These are phyloP conservation scores for Andrena flavipes DNA, from an alignment of 2,888 invertebrate species.

Conservation along the genomic window DNA sequence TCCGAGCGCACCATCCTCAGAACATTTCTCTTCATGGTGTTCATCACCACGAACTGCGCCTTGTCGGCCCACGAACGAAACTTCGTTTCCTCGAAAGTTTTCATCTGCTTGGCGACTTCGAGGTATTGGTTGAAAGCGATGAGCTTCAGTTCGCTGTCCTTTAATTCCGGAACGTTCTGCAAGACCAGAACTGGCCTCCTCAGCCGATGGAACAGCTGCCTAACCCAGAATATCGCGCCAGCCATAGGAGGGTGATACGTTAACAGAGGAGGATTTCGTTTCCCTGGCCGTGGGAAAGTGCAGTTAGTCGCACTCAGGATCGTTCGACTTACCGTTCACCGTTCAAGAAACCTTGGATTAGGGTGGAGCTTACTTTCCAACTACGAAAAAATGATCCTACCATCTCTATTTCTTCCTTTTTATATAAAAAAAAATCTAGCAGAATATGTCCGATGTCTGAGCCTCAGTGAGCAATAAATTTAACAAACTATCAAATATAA, in stretches of 20 bases:
- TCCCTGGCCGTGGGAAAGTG: slow-evolving; percentile 84
- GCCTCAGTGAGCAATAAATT: no score
- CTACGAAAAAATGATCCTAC: no score
- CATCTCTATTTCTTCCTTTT: no score
- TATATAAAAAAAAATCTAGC: no score
- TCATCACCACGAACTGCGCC: slow-evolving; percentile 88
- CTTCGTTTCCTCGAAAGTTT: slow-evolving; percentile 90
- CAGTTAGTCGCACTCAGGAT: not conserved
- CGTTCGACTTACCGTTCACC: not conserved
- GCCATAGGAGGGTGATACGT: slow-evolving; percentile 92
- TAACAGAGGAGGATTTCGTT: slow-evolving; percentile 89
- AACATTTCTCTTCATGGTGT: slow-evolving; percentile 89
- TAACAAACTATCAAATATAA: no score
- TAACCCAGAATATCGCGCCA: slow-evolving; percentile 94
- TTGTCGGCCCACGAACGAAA: slow-evolving; percentile 90
- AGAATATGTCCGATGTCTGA: no score
- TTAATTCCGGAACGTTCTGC: slow-evolving; percentile 90
- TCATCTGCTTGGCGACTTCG: slow-evolving; percentile 90
- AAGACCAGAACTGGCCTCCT: slow-evolving; percentile 93
- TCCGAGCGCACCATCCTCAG: slow-evolving; percentile 86
- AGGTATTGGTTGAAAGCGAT: slow-evolving; percentile 93
- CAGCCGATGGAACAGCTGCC: slow-evolving; percentile 91
- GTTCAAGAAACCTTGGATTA: no score
- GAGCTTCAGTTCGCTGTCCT: slow-evolving; percentile 90
- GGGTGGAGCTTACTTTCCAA: no score